Base-by-base conservation (phyloP, 1,140 invertebrate species). In the Sinella curviseta region DNA sequence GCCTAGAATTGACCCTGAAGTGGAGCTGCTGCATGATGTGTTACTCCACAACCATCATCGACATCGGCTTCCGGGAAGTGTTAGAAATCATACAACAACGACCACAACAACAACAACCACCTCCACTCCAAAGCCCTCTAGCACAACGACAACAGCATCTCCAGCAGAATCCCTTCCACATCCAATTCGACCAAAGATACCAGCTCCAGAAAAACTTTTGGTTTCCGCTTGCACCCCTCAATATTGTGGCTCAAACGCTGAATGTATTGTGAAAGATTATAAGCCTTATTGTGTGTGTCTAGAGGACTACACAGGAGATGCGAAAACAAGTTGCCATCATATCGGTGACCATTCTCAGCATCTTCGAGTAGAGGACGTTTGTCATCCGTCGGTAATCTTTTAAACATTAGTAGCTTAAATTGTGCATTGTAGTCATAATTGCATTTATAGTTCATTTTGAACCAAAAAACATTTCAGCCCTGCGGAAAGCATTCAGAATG, bases 181-280 rank as follows among this genome's bases (percentile, higher is more conserved):
- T 12, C 24, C 24, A 65, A 4, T 8, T n/a, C 65, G 65, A 70
- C 31, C 55, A 70, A 33, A 31, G 12, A 4, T 33, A 4, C 65
- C 65, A 70, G 28, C 65, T 14, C 65, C 65, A 4, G 65, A 70
- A 33, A 70, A 30, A 14, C 65, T 14, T 24, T 33, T 70, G 31
- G 31, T 33, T 17, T 75, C 74, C 34, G 74, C 74, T 17, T 75
- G 74, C 36, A 75, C 74, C 4, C 34, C 35, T 20, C 24, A n/a
- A 74, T 90, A 91, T 12, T 95, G 94, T 86, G 93, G 92, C n/a
- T 86, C 89, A 26, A 92, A 92, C 85, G 92, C 93, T 0, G 87
- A 92, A 79, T 94, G 93, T 84, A 88, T 89, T 83, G 92, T 93
- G 0, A 88, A 91, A 3, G 93, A 93, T 84, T 93, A 94, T 86